A percentile compares a stretch with the other conserved stretches of the same genome.
phyloP scores from a whole-genome alignment of 2,113 vertebrate genomes.

The Varanus salvator region DNA sequence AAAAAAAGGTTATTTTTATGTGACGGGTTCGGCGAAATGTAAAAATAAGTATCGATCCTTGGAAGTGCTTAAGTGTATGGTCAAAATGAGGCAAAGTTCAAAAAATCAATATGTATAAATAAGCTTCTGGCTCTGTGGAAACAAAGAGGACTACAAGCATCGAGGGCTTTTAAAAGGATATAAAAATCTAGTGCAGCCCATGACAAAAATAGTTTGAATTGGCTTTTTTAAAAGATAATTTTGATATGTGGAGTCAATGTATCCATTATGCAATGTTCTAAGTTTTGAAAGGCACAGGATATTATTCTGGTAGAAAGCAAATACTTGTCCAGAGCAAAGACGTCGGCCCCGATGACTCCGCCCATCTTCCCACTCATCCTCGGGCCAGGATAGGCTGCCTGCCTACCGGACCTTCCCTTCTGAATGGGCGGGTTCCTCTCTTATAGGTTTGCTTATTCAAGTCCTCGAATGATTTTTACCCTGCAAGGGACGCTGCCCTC shows the following conservation, averaged over 20 bases:
- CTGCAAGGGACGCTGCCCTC: no score
- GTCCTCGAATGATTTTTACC: no score
- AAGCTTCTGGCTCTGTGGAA: constrained; percentile 27
- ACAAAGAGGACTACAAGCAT: constrained; percentile 11
- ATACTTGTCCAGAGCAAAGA: fast-evolving
- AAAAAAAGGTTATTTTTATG: constrained; percentile 31
- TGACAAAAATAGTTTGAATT: constrained; percentile 52
- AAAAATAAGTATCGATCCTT: constrained; percentile 57
- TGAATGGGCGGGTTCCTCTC: neutral
- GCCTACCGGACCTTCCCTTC: neutral
- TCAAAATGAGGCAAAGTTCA: constrained; percentile 39
- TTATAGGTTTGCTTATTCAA: no score
- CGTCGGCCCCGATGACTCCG: neutral
- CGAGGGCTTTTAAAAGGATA: constrained; percentile 34
- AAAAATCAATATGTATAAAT: constrained; percentile 65
- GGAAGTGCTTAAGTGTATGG: constrained; percentile 37
- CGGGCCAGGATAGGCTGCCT: neutral
- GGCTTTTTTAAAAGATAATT: constrained; percentile 34
- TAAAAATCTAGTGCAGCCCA: constrained; percentile 37
- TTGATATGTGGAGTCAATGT: constrained; percentile 28
- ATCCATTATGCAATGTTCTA: neutral
- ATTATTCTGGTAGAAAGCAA: neutral
- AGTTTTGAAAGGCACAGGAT: neutral
- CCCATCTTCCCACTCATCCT: fast-evolving
- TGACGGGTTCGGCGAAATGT: constrained; percentile 48